Conservation (phyloP, 2,797 vertebrate genomes). For the Lepidocolaptes lacrymiger region DNA sequence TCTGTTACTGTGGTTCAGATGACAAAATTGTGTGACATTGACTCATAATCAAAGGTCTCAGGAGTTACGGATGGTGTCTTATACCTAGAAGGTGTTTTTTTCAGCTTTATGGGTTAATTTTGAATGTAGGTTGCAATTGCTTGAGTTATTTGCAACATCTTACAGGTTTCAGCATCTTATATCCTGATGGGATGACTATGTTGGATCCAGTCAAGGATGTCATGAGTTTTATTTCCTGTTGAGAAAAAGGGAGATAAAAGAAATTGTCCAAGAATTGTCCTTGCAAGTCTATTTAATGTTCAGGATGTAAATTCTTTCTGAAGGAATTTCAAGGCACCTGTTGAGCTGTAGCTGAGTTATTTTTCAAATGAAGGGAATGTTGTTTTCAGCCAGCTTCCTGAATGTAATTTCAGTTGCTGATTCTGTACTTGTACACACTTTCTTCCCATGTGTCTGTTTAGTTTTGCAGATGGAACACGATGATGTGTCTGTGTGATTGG, state of each 20-base stretch:
- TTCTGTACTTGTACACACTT: neutral
- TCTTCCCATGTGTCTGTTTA: neutral
- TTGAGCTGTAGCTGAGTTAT: neutral
- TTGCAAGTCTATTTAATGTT: neutral
- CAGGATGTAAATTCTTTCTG: neutral
- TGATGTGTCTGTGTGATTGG: neutral
- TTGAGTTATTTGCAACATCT: neutral
- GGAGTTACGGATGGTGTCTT: neutral
- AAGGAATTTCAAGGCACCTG: neutral
- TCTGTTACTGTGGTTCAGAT: neutral
- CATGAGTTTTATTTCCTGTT: neutral
- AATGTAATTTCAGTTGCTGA: neutral
- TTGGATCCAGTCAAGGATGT: neutral
- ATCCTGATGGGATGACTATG: neutral
- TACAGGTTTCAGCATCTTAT: neutral
- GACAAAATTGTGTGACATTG: neutral
- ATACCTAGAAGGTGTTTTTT: neutral
- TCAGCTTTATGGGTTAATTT: neutral
- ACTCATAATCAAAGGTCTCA: neutral
- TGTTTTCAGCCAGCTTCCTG: rapidly evolving
- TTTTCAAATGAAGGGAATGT: neutral
- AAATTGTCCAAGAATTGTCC: neutral
- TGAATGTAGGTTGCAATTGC: neutral
- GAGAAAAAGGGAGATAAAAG: neutral
- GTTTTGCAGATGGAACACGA: neutral